Conservation (phyloP, 2,888 invertebrate species). For the Scaptomyza tumidula region DNA sequence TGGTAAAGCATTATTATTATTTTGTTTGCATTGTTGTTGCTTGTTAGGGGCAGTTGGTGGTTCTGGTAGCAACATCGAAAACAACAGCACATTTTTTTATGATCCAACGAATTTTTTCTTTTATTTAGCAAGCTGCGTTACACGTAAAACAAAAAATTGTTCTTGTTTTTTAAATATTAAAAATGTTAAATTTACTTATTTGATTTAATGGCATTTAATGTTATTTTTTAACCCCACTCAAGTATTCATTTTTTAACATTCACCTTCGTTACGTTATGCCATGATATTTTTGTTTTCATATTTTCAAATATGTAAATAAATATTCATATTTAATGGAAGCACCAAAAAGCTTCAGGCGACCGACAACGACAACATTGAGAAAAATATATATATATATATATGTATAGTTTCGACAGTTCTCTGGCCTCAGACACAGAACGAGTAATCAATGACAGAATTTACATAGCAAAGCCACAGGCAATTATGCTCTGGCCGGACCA, state of each 20-base stretch:
- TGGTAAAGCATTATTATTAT: constrained; percentile 57
- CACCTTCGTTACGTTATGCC: background rate
- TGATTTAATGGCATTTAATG: no score
- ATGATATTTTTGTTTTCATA: background rate
- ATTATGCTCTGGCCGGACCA: constrained; percentile 42
- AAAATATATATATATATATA: no score
- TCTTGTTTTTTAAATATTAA: no score
- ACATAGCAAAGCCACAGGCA: constrained; percentile 47
- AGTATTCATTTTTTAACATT: background rate
- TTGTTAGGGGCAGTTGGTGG: constrained; percentile 15
- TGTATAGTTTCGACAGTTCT: constrained; percentile 10
- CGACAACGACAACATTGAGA: background rate
- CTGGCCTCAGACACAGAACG: constrained; percentile 6
- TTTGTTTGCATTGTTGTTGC: constrained; percentile 45
- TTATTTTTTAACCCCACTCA: no score
- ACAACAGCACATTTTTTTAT: constrained; percentile 21
- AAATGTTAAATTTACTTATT: background rate
- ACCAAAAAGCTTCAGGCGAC: constrained; percentile 4
- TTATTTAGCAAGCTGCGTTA: no score
- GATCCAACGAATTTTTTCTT: background rate
- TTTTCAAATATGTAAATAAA: constrained; percentile 21
- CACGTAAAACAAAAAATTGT: background rate
- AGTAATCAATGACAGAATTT: constrained; percentile 40
- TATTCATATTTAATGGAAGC: constrained; percentile 20
- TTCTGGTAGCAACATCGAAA: constrained; percentile 25